Base-by-base conservation (phyloP, 2,113 vertebrate species). In the Elgaria multicarinata region DNA sequence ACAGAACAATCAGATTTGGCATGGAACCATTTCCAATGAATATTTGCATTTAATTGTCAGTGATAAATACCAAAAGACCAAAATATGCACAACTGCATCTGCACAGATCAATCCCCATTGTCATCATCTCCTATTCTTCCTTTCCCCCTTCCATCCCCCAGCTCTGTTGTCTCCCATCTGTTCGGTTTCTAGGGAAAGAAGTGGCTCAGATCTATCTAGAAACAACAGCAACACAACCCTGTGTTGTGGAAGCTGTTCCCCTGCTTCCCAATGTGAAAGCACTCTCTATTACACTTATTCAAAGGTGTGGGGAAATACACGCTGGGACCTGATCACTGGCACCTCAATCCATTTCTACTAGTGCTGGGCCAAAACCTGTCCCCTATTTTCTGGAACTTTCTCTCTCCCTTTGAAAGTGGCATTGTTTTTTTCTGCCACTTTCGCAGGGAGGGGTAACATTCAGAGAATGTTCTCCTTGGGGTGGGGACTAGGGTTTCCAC, bases 1-100 rank as follows among this genome's bases (percentile, higher is more conserved):
- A 18, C 67, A 88, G 39, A 91, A 91, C 62, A 93, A 88, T 83
- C 10, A 67, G 33, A 80, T 90, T 87, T 83, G 1, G 26, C 87
- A 85, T 9, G 67, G 55, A 89, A 91, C 2, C 2, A 83, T 90
- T 88, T 85, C 62, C 78, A 90, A 80, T 62, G 58, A 64, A 50
- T 36, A 74, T 81, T 78, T 88, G n/a, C 66, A 9, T 28, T 78
- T 92, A 91, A 44, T 84, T 77, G 14, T 31, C 87, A 87, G 79
- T 74, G 6, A 69, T 69, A 83, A 67, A 85, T 85, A 14, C 1
- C 78, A 79, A 66, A 4, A 77, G n/a, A 4, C 42, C 75, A 67
- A 77, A 28, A 67, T 69, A 39, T 89, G 22, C 50, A 33, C 67
- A 36, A 84, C 58, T 39, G 24, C 74, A 83, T 77, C 72, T 89